Base-by-base conservation (phyloP, 2,113 vertebrate species). In the Lates calcarifer region DNA sequence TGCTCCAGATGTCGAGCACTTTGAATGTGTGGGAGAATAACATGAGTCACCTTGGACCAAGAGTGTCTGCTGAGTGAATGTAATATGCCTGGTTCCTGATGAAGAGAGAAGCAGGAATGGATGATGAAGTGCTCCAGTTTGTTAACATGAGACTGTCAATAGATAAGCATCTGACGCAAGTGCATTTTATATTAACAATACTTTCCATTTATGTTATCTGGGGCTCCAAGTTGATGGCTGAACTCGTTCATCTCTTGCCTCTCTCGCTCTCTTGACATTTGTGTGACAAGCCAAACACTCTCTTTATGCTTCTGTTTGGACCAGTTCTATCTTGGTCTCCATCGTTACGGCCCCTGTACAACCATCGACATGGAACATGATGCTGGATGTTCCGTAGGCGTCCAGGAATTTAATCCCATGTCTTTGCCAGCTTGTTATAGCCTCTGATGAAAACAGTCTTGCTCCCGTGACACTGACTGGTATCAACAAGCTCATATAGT, bases 371-470 rank as follows among this genome's bases (percentile, higher is more conserved):
- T 39, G 77, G 85, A 89, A 87, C 77, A 88, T 83, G 78, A 84
- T 49, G 82, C 79, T 84, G 58, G 74, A 78, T 90, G 89, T 92
- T 88, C 87, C 75, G 20, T 72, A 83, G 75, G 68, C 69, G 22
- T 82, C 51, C 61, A 76, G 79, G 89, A 90, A 92, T 92, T 83
- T 51, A 31, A 28, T 83, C 49, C 62, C 26, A 15, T 45, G 24
- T 35, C 53, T 55, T 56, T 82, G 87, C 85, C 90, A 89, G 78
- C 81, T 43, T 76, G 26, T 71, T 75, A 62, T n/a, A 51, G 73
- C 53, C 72, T 77, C 74, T 12, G 61, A 87, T 22, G n/a, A 77
- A 78, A 31, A 87, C 79, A 83, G 13, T 82, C 66, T 70, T 65
- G 51, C 72, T 82, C 62, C 71, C 90, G 64, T 82, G 70, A 88